Percentiles rank a stretch among this genome's conserved stretches.
phyloP scores from a whole-genome alignment of 1,140 invertebrate species.

The Helicoverpa zea region DNA sequence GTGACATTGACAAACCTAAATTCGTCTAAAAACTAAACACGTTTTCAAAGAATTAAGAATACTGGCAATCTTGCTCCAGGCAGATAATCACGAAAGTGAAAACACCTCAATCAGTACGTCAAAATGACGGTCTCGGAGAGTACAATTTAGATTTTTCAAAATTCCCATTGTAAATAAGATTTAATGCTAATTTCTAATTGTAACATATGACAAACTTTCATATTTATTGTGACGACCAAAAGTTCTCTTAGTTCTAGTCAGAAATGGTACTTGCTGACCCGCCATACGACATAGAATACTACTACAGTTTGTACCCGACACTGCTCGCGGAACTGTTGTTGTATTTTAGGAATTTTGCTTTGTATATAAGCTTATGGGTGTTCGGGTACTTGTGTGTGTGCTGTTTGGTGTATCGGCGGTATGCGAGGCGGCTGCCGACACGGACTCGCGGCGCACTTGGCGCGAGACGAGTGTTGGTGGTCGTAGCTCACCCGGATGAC shows the following conservation, averaged over 20 bases:
- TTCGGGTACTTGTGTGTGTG: slow-evolving; percentile 78
- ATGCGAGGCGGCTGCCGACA: slow-evolving; percentile 76
- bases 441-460: slow-evolving; percentile 75
- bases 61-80: background rate
- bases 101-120: slow-evolving; percentile 27
- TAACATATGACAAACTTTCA: slow-evolving; percentile 31
- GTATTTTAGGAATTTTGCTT: slow-evolving; percentile 78
- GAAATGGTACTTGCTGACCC: slow-evolving; percentile 77
- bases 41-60: too few species aligned
- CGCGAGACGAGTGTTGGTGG: slow-evolving; percentile 90
- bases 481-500: slow-evolving; percentile 98
- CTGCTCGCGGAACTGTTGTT: slow-evolving; percentile 74
- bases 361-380: slow-evolving; percentile 80
- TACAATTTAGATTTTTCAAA: slow-evolving; percentile 49
- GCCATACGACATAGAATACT: slow-evolving; percentile 67
- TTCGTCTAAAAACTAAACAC: background rate
- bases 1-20: background rate
- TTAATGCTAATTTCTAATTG: slow-evolving; percentile 16
- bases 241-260: slow-evolving; percentile 69
- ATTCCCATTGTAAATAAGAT: slow-evolving; percentile 36
- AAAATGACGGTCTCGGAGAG: slow-evolving; percentile 45
- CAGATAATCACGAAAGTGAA: background rate
- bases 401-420: slow-evolving; percentile 80
- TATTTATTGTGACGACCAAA: slow-evolving; percentile 30
- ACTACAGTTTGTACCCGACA: slow-evolving; percentile 77